phyloP scores from a whole-genome alignment of 2,888 invertebrate genomes.

The Caenorhabditis japonica region DNA sequence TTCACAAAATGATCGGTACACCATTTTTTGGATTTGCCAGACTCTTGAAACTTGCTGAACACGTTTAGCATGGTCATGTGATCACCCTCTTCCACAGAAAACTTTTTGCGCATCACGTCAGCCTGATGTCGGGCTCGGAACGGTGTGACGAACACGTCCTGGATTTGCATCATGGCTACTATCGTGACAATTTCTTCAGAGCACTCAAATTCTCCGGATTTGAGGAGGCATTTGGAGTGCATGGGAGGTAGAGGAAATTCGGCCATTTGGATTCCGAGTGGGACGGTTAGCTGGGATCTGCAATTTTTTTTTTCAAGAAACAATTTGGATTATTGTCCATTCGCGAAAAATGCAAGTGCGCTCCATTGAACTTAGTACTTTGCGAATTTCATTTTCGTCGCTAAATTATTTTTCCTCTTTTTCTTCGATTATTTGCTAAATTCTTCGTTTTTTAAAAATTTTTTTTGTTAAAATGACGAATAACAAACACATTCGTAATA shows the following conservation, averaged over 20 bases:
- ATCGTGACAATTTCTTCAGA: conserved; percentile 92
- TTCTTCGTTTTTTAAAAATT: no score
- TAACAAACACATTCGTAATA: no score
- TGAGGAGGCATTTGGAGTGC: conserved; percentile 88
- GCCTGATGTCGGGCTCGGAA: conserved; percentile 78
- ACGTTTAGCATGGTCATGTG: conserved; percentile 92
- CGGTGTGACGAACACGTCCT: conserved; percentile 87
- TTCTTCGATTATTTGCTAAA: no score
- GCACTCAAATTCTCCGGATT: conserved; percentile 87
- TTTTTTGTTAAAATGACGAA: no score
- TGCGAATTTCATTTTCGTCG: no score
- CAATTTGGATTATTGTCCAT: no score
- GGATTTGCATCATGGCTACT: conserved; percentile 93
- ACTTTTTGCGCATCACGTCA: conserved; percentile 71
- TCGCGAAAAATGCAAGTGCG: no score
- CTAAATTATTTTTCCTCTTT: no score
- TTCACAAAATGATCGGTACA: conserved; percentile 90
- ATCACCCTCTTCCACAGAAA: conserved; percentile 84
- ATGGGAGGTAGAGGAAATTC: conserved; percentile 91
- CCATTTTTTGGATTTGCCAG: conserved; percentile 80
- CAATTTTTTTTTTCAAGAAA: no score
- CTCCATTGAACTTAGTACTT: no score
- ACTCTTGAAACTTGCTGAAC: conserved; percentile 78
- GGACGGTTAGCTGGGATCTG: conserved; percentile 84
- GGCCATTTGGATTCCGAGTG: conserved; percentile 88